phyloP scores from a whole-genome alignment of 2,797 vertebrate species.

The Rhabdophis nuchalis region DNA sequence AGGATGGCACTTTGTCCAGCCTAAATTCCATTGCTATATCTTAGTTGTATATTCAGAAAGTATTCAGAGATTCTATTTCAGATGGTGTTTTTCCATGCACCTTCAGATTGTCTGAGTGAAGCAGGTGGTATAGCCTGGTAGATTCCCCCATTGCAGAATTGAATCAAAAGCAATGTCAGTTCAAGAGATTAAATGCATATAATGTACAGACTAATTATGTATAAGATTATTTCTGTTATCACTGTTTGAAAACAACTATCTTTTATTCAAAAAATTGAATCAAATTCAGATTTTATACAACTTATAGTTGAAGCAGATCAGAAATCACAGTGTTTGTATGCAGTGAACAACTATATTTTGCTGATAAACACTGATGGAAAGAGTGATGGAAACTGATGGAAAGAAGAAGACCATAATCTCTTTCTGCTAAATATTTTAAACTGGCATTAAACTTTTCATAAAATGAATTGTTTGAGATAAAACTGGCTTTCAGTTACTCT shows the following conservation, averaged over 20 bases:
- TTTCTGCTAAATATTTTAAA: background rate
- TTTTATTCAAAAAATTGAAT: background rate
- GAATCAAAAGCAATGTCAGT: background rate
- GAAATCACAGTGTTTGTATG: background rate
- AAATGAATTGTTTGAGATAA: background rate
- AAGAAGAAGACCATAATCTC: background rate
- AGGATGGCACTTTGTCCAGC: background rate
- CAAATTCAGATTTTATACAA: background rate
- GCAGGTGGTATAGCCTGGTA: background rate
- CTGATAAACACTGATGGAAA: background rate
- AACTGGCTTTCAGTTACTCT: background rate
- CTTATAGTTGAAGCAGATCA: background rate
- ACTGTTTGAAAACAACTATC: background rate
- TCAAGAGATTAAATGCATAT: background rate
- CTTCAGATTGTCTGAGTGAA: background rate
- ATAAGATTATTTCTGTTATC: background rate
- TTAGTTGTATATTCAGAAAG: background rate
- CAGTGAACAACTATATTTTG: background rate
- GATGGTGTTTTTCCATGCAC: background rate
- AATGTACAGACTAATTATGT: background rate
- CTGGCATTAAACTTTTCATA: background rate
- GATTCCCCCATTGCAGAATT: background rate
- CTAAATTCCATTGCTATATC: background rate
- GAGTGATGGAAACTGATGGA: background rate
- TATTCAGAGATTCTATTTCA: background rate